A percentile compares a stretch with the other conserved stretches of the same genome.
Conservation (phyloP, 53 echinoderm and acorn worm genomes). For the Holothuria leucospilota region DNA sequence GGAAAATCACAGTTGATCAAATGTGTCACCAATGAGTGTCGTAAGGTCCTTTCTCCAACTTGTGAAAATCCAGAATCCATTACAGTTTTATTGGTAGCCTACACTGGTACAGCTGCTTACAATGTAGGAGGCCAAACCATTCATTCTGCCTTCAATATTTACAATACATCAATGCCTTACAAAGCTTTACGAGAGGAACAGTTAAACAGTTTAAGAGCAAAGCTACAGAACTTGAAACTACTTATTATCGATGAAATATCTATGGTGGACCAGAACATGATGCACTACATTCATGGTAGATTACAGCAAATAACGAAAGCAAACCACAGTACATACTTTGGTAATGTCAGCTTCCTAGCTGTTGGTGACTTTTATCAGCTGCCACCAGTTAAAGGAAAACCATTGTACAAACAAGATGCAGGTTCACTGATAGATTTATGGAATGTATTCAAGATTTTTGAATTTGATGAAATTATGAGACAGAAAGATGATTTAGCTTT, state of each 20-base stretch:
- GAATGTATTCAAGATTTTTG: neutral
- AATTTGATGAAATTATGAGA: slow-evolving; percentile 47
- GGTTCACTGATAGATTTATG: slow-evolving; percentile 31
- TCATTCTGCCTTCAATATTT: slow-evolving; percentile 27
- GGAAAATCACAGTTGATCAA: slow-evolving; percentile 60
- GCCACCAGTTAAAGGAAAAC: slow-evolving; percentile 29
- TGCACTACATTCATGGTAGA: slow-evolving; percentile 30
- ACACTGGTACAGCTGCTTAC: slow-evolving; percentile 46
- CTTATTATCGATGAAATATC: slow-evolving; percentile 55
- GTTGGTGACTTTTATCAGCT: slow-evolving; percentile 51
- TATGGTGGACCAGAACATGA: slow-evolving; percentile 43
- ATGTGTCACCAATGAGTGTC: slow-evolving; percentile 38
- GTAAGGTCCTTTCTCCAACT: neutral
- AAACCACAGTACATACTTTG: slow-evolving; percentile 12
- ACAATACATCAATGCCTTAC: slow-evolving; percentile 9
- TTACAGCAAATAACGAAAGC: slow-evolving; percentile 43
- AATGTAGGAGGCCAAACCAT: slow-evolving; percentile 44
- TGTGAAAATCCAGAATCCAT: neutral
- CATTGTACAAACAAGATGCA: slow-evolving; percentile 13
- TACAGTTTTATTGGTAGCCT: slow-evolving; percentile 33
- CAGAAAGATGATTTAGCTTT: slow-evolving; percentile 43
- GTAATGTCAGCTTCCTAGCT: slow-evolving; percentile 35
- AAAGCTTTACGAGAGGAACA: slow-evolving; percentile 29
- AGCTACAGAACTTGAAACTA: slow-evolving; percentile 22
- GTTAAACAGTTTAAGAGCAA: slow-evolving; percentile 16